Base-by-base conservation (phyloP, 1,140 invertebrate genomes). In the Galleria mellonella region DNA sequence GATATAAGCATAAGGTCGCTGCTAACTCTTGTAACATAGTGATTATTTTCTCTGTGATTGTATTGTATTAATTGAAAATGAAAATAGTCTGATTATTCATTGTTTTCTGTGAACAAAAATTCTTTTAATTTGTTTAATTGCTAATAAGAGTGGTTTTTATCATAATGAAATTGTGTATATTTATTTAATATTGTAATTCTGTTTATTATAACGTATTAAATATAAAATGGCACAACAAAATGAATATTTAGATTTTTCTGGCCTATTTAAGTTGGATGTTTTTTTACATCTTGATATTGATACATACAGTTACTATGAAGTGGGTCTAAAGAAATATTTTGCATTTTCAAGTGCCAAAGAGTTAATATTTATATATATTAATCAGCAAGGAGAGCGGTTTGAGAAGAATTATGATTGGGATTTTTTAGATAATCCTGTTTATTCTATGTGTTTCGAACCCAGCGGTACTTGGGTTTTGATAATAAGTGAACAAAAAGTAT, bases 371-470 rank as follows among this genome's bases (percentile, higher is more conserved):
- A 59, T 83, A 9, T 84, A 73, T 50, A 75, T 84, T 13, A 67
- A 78, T 51, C 57, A 72, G 1, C 69, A 72, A 43, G 57, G 62
- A 10, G 72, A 81, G 27, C 59, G 74, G 32, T 66, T 66, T 51
- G 72, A 81, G 50, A 71, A 68, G 46, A 71, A 73, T 46, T 83
- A 74, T 43, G 75, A 79, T 54, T 84, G 77, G 77, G 81, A 84
- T 60, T 83, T 77, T 51, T 14, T 76, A 14, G 76, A 83, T 54
- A 83, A 84, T 63, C 77, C 77, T 28, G 62, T 84, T 15, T 65
- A 74, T 51, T 83, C 76, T 47, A 77, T 84, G 72, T 83, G 81
- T 44, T 84, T 84, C 58, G 81, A 84, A 50, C 81, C 81, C 10
- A 84, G 77, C 55, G 81, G 81, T 9, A 84, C 81, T n/a, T 84